A percentile compares a stretch with the other conserved stretches of the same genome.
These are phyloP conservation scores for Oligia latruncula DNA, from an alignment of 2,888 invertebrate species.

Conservation along the genomic window DNA sequence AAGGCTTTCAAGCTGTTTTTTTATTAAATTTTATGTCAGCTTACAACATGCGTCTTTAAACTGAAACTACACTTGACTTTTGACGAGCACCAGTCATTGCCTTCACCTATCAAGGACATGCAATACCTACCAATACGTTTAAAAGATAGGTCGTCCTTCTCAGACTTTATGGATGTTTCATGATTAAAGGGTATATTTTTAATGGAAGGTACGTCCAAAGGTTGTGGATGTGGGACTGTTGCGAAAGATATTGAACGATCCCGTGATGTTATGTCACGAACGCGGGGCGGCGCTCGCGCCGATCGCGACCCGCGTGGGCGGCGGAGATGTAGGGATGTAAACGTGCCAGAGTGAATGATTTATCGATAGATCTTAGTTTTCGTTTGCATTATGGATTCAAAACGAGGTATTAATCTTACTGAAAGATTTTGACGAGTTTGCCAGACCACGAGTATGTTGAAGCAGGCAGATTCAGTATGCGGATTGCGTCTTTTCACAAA, in stretches of 20 bases:
- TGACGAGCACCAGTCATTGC: neutral
- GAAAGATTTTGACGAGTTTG: neutral
- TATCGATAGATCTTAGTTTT: constrained; percentile 48
- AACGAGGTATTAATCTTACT: neutral
- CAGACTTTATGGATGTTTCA: constrained; percentile 10
- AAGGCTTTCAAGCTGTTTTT: neutral
- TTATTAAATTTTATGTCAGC: neutral
- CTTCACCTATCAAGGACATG: neutral
- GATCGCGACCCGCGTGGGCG: constrained; percentile 89
- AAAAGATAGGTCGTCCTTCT: neutral
- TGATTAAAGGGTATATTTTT: constrained; percentile 67
- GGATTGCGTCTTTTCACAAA: neutral
- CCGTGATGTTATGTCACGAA: constrained; percentile 86
- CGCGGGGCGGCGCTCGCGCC: constrained; percentile 83
- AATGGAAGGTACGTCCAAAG: constrained; percentile 73
- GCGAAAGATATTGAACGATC: constrained; percentile 88
- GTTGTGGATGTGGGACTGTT: constrained; percentile 81
- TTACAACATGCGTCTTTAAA: neutral
- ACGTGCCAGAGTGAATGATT: constrained; percentile 25
- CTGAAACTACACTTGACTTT: neutral
- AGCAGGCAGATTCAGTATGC: neutral
- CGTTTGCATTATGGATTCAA: neutral
- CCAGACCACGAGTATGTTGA: neutral
- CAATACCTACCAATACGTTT: neutral
- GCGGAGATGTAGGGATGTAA: constrained; percentile 74